These are phyloP conservation scores for Centropus unirufus DNA, from an alignment of 2,113 vertebrate genomes.

Conservation along the genomic window DNA sequence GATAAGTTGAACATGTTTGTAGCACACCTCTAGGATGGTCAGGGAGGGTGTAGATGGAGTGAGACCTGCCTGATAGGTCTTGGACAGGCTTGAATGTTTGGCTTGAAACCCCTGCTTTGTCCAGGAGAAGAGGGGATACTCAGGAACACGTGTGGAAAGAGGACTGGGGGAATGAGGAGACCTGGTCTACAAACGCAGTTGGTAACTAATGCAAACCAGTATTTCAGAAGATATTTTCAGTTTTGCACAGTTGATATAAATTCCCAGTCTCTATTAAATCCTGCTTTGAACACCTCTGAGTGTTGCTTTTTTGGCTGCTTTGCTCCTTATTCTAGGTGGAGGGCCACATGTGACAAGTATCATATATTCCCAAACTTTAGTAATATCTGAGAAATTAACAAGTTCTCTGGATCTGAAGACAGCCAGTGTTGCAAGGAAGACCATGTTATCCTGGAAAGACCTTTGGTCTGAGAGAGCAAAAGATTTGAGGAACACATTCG, in stretches of 20 bases:
- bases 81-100: neutral
- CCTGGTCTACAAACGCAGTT: neutral
- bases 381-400: neutral
- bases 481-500: slow-evolving; percentile 82
- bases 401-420: slow-evolving; percentile 9
- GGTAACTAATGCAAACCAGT: neutral
- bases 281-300: neutral
- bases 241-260: neutral
- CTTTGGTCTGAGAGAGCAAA: slow-evolving; percentile 84
- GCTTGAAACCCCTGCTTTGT: neutral
- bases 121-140: neutral
- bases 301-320: neutral
- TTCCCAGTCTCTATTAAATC: neutral
- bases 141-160: rapidly evolving
- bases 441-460: slow-evolving; percentile 83
- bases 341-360: neutral
- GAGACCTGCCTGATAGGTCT: neutral
- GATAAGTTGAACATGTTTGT: neutral
- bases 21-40: neutral
- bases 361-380: neutral
- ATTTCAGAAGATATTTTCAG: neutral
- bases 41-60: neutral
- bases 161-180: neutral
- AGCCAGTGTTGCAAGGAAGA: slow-evolving; percentile 89
- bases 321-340: neutral